Conservation (phyloP, 1,140 invertebrate genomes). For the Kradibia gibbosae region DNA sequence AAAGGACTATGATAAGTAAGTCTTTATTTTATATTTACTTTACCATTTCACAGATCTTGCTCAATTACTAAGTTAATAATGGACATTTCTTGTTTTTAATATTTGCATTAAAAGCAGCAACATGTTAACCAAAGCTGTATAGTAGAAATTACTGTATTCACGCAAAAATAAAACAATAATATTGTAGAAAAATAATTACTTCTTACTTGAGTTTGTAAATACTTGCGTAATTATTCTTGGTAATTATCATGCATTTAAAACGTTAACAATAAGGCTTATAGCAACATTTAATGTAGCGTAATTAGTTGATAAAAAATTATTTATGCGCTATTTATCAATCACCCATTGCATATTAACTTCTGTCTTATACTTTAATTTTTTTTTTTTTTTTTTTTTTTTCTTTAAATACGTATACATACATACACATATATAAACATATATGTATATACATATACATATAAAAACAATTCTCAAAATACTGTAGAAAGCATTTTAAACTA, state of each 20-base stretch:
- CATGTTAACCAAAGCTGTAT: not conserved
- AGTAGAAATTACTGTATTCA: not conserved
- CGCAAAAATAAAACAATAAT: not conserved
- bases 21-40: not conserved
- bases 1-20: not conserved
- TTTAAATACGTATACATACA: not conserved
- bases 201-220: not conserved
- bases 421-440: not conserved
- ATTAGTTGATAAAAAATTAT: constrained; percentile 6
- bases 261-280: not conserved
- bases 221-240: constrained; percentile 4
- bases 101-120: not conserved
- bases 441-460: not conserved
- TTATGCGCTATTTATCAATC: constrained; percentile 25
- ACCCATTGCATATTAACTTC: constrained; percentile 18
- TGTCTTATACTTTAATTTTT: constrained; percentile 20
- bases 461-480: not conserved
- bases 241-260: constrained; percentile 24
- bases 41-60: not conserved
- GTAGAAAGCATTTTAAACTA: not conserved
- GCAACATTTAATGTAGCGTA: not conserved
- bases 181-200: not conserved
- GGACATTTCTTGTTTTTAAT: not conserved
- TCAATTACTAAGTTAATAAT: not conserved
- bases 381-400: too few species aligned